Evolutionary conservation across 2,888 invertebrate genomes (phyloP), one percentile per base, ranked within the genome.

Genomic region (Sussaba pulchella): DNA sequence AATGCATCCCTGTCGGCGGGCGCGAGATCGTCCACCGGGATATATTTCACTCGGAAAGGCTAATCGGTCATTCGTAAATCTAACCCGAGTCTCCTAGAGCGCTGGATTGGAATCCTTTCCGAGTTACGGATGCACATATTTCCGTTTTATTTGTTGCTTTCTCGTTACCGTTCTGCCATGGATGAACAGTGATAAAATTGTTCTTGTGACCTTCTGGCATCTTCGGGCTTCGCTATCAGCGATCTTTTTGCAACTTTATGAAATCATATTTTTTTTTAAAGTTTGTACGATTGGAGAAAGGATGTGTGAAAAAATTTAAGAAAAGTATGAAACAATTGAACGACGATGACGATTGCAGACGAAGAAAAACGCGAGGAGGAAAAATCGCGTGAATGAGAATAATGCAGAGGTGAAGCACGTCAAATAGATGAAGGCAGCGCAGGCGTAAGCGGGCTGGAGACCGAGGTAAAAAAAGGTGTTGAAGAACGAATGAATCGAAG

Each of bases 401-500:
- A 59, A 45, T 36, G 21, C 17, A 26, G 26, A 69, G n/a, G 61
- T 50, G 50, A 41, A 14, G 31, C 36, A 36, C 47, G 45, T 47
- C 14, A 39, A 52, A 50, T 26, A 54, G 17, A 52, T 9, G 39
- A 21, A 31, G 36, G 24, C 9, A 61, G 21, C 10, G 39, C 19
- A 31, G 31, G 43, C 41, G 54, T 31, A 21, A 47, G 41, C 26
- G 41, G 50, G 39, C 64, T 54, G 54, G 14, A 54, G 45, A 19
- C 21, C 31, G 47, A 24, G 24, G 14, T n/a, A 75, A 75, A 70
- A 71, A n/a, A n/a, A 82, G 78, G 80, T 73, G 82, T 78, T 69
- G 74, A 66, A 78, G 61, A 70, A 70, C 78, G 80, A 82, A 80
- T 81, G 81, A 76, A 78, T 79, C 76, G 59, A 70, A 81, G 71